Conservation (phyloP, 2,888 invertebrate species). For the Achlya flavicornis region DNA sequence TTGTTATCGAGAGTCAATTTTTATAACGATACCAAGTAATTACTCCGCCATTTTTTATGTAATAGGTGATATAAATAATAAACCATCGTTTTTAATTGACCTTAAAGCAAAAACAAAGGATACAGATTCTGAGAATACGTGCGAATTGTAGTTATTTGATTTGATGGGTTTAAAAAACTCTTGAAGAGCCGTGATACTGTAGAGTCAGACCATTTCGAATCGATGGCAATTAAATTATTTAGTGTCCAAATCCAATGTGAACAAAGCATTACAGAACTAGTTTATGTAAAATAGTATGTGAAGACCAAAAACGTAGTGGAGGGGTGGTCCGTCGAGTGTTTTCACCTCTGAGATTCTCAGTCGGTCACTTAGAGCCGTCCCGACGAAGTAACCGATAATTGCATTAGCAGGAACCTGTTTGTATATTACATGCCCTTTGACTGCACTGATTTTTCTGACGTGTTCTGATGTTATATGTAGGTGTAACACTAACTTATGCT, state of each 20-base stretch:
- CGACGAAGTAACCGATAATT: slow-evolving; percentile 60
- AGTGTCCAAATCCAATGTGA: slow-evolving; percentile 33
- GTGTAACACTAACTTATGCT: background rate
- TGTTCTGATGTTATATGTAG: slow-evolving; percentile 28
- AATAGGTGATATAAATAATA: slow-evolving; percentile 18
- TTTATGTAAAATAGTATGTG: background rate
- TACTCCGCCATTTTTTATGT: slow-evolving; percentile 29
- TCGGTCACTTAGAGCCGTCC: slow-evolving; percentile 53
- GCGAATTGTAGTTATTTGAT: slow-evolving; percentile 30
- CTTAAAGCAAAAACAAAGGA: slow-evolving; percentile 22
- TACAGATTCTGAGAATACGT: slow-evolving; percentile 34
- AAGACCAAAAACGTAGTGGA: slow-evolving; percentile 6
- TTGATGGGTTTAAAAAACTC: slow-evolving; percentile 34
- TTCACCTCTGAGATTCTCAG: slow-evolving; percentile 22
- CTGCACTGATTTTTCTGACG: slow-evolving; percentile 64
- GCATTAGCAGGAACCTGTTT: slow-evolving; percentile 68
- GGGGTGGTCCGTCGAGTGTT: slow-evolving; percentile 1
- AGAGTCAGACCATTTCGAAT: slow-evolving; percentile 36
- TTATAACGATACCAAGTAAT: slow-evolving; percentile 34
- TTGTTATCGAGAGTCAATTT: slow-evolving; percentile 41
- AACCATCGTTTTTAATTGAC: slow-evolving; percentile 29
- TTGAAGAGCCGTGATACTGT: slow-evolving; percentile 28
- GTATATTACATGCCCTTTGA: slow-evolving; percentile 61
- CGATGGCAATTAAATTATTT: slow-evolving; percentile 36
- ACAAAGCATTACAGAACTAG: slow-evolving; percentile 20